Evolutionary conservation across 2,797 vertebrate species (phyloP).

Genomic region (Sparidentex hasta): DNA sequence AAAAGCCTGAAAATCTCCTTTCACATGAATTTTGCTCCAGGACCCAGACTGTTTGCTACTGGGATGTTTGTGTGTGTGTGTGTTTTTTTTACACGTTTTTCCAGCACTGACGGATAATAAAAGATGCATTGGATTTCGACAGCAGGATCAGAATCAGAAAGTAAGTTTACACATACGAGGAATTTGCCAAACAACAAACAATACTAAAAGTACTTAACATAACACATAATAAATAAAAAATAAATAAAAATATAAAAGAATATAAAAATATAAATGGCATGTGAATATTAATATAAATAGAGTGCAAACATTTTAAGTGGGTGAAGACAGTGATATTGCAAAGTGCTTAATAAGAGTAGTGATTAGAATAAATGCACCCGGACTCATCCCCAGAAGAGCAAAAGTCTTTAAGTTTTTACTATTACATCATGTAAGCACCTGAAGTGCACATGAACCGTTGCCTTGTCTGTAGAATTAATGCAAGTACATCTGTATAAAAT

Average conservation of each 20-base stretch:
- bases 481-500: background rate
- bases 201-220: too few relatives aligned
- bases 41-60: too few relatives aligned
- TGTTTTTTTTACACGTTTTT: background rate
- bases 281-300: too few relatives aligned
- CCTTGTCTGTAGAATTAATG: background rate
- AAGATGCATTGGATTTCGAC: conserved; percentile 15
- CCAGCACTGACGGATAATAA: conserved; percentile 6
- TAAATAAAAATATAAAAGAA: too few relatives aligned
- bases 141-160: background rate
- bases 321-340: too few relatives aligned
- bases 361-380: background rate
- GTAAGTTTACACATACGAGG: too few relatives aligned
- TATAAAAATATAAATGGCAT: too few relatives aligned
- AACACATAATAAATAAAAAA: too few relatives aligned
- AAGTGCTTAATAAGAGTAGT: too few relatives aligned
- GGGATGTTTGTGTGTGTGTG: too few relatives aligned
- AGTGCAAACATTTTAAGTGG: too few relatives aligned
- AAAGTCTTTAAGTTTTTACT: background rate
- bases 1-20: background rate
- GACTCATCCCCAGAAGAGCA: background rate
- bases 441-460: background rate
- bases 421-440: background rate
- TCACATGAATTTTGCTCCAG: background rate
- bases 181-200: too few relatives aligned